These are phyloP conservation scores for Caenorhabditis sp. DNA, from an alignment of 2,888 invertebrate genomes.

Conservation along the genomic window DNA sequence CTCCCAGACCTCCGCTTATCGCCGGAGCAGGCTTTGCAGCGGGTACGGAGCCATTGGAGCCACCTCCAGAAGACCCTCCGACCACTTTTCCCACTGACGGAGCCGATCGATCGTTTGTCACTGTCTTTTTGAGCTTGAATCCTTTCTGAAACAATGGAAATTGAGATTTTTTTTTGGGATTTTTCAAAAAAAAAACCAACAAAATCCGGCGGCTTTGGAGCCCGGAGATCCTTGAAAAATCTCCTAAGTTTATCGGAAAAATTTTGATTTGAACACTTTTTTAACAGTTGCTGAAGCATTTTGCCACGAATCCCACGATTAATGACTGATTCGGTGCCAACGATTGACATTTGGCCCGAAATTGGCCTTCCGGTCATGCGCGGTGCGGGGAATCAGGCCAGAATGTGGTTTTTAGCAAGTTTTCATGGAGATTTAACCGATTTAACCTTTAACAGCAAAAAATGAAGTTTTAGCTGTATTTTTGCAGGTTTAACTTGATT, in stretches of 20 bases:
- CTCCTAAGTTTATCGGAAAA: not conserved
- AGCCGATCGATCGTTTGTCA: constrained; percentile 79
- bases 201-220: not conserved
- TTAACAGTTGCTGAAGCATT: not conserved
- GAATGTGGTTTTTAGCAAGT: too few relatives aligned
- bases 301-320: too few relatives aligned
- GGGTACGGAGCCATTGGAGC: constrained; percentile 31
- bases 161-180: constrained; percentile 1
- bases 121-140: constrained; percentile 73
- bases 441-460: too few relatives aligned
- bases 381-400: too few relatives aligned
- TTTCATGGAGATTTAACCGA: too few relatives aligned
- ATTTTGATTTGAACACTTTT: not conserved
- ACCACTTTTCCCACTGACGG: constrained; percentile 69
- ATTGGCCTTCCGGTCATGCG: not conserved
- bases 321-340: too few relatives aligned
- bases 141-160: constrained; percentile 67
- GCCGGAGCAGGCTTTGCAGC: constrained; percentile 34
- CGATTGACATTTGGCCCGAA: not conserved
- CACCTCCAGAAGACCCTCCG: constrained; percentile 10
- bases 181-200: not conserved
- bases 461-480: too few relatives aligned
- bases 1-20: constrained; percentile 68
- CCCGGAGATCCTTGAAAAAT: not conserved
- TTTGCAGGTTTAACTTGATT: too few relatives aligned